Evolutionary conservation across 1,140 invertebrate species (phyloP).

Genomic region (Subanguina moxae): DNA sequence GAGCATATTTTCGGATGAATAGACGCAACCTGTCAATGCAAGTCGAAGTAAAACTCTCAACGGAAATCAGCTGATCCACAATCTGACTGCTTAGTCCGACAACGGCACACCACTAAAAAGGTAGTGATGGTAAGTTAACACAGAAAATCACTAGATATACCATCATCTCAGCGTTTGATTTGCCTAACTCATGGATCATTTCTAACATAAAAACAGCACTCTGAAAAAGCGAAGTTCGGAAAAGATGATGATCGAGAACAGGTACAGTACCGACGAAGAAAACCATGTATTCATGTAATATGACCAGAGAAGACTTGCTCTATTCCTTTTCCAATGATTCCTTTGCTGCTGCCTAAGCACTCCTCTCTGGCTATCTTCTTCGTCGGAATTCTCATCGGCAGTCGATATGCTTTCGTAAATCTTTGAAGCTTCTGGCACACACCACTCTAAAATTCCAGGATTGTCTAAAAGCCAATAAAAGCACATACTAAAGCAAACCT

Average conservation of each 20-base stretch:
- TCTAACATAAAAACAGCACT: conserved; percentile 28
- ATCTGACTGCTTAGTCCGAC: conserved; percentile 34
- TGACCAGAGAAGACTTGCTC: conserved; percentile 20
- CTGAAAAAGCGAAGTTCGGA: conserved; percentile 13
- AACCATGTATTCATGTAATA: conserved; percentile 23
- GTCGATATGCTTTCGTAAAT: conserved; percentile 24
- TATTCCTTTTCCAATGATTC: conserved; percentile 8
- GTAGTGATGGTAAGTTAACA: too few species aligned
- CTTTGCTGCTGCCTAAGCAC: conserved; percentile 12
- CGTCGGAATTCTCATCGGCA: conserved; percentile 2
- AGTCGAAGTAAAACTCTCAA: conserved; percentile 21
- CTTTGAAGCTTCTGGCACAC: conserved; percentile 9
- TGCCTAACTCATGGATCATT: conserved; percentile 28
- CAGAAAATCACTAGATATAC: too few species aligned
- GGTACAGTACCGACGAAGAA: conserved; percentile 6
- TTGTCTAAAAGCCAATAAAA: neutral
- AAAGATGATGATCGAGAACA: too few species aligned
- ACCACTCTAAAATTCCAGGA: conserved; percentile 11
- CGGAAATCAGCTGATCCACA: conserved; percentile 27
- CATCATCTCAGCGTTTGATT: conserved; percentile 24
- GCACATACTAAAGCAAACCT: too few species aligned
- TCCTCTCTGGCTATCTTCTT: conserved; percentile 15
- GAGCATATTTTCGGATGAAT: conserved; percentile 26
- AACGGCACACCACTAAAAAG: conserved; percentile 24
- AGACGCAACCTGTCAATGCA: conserved; percentile 23